phyloP scores from a whole-genome alignment of 2,888 invertebrate species.

The Eilema sororculum region DNA sequence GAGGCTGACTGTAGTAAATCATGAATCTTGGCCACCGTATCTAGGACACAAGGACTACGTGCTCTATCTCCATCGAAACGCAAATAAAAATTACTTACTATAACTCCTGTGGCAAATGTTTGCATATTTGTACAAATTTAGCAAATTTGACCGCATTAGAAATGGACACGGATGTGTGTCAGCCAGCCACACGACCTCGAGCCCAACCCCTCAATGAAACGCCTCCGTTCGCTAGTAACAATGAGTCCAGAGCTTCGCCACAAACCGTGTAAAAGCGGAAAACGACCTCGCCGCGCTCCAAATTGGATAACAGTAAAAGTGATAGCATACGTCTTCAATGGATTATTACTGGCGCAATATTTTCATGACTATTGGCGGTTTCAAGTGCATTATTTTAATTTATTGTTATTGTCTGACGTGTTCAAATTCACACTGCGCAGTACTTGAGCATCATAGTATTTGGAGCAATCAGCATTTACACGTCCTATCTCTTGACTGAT shows the following conservation, averaged over 20 bases:
- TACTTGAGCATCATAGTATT: constrained; percentile 30
- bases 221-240: constrained; percentile 77
- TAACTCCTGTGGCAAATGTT: constrained; percentile 26
- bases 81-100: constrained; percentile 44
- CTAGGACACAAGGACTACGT: constrained; percentile 37
- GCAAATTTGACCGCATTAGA: constrained; percentile 24
- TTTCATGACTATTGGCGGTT: constrained; percentile 77
- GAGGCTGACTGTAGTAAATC: neutral
- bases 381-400: constrained; percentile 65
- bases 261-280: constrained; percentile 86
- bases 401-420: constrained; percentile 59
- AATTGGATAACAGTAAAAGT: constrained; percentile 87
- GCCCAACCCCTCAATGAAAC: constrained; percentile 60
- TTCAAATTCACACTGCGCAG: constrained; percentile 47
- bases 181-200: constrained; percentile 73
- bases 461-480: constrained; percentile 35
- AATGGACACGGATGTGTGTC: constrained; percentile 69
- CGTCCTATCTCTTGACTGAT: constrained; percentile 20
- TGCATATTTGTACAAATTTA: constrained; percentile 30
- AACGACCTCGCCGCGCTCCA: constrained; percentile 80
- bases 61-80: constrained; percentile 44
- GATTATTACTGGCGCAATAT: constrained; percentile 70
- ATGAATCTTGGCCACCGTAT: constrained; percentile 12
- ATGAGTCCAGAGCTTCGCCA: constrained; percentile 73
- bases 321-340: constrained; percentile 83